phyloP scores from a whole-genome alignment of 2,797 vertebrate genomes.

The Poecilia velifera region DNA sequence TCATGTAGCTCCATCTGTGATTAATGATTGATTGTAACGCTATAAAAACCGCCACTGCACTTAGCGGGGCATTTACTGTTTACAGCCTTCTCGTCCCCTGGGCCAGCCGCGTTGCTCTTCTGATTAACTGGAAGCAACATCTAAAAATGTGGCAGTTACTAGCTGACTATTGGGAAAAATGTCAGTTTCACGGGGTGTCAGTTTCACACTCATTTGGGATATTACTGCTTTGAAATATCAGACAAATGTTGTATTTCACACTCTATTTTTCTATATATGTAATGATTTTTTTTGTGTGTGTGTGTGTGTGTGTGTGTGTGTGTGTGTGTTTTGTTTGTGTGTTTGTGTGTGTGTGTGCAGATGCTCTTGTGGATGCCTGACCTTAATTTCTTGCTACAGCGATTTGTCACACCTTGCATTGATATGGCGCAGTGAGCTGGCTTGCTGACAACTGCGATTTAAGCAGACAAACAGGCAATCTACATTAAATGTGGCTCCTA shows the following conservation, averaged over 20 bases:
- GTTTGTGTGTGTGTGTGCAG: slow-evolving; percentile 19
- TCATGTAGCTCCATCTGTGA: slow-evolving; percentile 46
- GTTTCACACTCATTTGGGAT: slow-evolving; percentile 18
- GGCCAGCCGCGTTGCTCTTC: slow-evolving; percentile 64
- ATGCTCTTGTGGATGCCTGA: slow-evolving; percentile 41
- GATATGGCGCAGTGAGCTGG: slow-evolving; percentile 61
- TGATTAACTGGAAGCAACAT: slow-evolving; percentile 70
- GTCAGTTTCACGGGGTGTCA: slow-evolving; percentile 43
- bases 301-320: slow-evolving; percentile 12
- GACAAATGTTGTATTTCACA: slow-evolving; percentile 57
- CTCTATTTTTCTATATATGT: slow-evolving; percentile 49
- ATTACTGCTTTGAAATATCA: slow-evolving; percentile 35
- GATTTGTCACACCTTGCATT: slow-evolving; percentile 63
- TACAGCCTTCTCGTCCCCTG: slow-evolving; percentile 50
- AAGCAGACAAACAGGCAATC: slow-evolving; percentile 43
- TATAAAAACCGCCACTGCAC: slow-evolving; percentile 61
- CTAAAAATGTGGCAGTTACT: slow-evolving; percentile 38
- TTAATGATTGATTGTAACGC: slow-evolving; percentile 64
- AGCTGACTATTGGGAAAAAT: slow-evolving; percentile 40
- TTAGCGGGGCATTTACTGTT: slow-evolving; percentile 69
- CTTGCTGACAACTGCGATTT: slow-evolving; percentile 47
- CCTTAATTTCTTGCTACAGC: slow-evolving; percentile 53
- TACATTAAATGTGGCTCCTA: slow-evolving; percentile 19
- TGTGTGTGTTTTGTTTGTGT: slow-evolving; percentile 18
- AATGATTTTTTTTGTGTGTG: slow-evolving; percentile 12